These are phyloP conservation scores for Glyptemys insculpta DNA, from an alignment of 2,797 vertebrate species.

Conservation along the genomic window DNA sequence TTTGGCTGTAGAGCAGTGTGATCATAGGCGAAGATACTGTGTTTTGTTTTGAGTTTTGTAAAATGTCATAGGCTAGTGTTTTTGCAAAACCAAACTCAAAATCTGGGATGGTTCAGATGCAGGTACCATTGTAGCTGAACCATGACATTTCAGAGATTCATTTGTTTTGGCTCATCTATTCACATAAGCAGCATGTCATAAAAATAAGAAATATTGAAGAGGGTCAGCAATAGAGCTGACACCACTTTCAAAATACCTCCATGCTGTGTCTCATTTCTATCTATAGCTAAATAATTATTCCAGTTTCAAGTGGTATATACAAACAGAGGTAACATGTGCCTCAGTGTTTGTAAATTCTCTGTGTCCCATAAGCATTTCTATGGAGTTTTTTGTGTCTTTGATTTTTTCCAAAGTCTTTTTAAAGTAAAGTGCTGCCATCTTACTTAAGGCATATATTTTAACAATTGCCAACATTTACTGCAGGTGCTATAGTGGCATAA, in stretches of 20 bases:
- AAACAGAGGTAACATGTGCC: not conserved
- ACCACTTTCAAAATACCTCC: not conserved
- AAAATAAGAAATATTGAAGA: constrained; percentile 28
- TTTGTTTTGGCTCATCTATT: not conserved
- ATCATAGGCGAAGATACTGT: not conserved
- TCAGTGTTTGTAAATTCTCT: not conserved
- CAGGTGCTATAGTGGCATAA: not conserved
- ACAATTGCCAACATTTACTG: not conserved
- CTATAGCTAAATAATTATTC: constrained; percentile 2
- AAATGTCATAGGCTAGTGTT: not conserved
- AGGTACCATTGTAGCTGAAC: too few relatives aligned
- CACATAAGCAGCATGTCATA: not conserved
- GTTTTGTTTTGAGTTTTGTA: not conserved
- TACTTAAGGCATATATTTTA: too few relatives aligned
- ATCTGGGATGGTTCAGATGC: accelerated
- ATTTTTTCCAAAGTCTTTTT: not conserved
- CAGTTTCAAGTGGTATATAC: constrained; percentile 1
- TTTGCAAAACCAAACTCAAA: not conserved
- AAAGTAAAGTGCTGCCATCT: not conserved
- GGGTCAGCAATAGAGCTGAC: not conserved
- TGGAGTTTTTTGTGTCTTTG: not conserved
- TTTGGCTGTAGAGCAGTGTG: too few relatives aligned
- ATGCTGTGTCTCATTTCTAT: constrained; percentile 11
- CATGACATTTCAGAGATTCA: too few relatives aligned
- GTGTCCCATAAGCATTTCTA: not conserved